Percentiles rank a stretch among this genome's conserved stretches.
phyloP scores from a whole-genome alignment of 2,888 invertebrate species.

The Papilio protenor region DNA sequence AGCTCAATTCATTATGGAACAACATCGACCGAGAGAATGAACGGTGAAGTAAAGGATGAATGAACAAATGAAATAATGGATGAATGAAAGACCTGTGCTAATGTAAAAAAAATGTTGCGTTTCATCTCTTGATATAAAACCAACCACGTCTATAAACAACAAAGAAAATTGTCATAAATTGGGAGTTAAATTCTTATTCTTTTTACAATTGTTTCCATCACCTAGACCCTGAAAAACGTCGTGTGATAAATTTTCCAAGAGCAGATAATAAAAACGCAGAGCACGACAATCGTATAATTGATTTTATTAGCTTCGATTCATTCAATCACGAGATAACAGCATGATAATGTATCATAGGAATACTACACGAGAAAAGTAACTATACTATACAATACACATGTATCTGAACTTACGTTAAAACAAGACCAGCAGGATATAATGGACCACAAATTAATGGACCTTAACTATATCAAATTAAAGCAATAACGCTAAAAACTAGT shows the following conservation, averaged over 20 bases:
- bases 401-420: neutral
- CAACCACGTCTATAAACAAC: too few relatives aligned
- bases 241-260: conserved; percentile 1
- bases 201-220: neutral
- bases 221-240: neutral
- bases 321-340: conserved; percentile 22
- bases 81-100: too few relatives aligned
- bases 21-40: too few relatives aligned
- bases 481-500: too few relatives aligned
- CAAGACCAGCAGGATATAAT: neutral
- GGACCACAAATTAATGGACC: neutral
- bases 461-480: too few relatives aligned
- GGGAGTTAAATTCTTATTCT: neutral
- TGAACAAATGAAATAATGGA: too few relatives aligned
- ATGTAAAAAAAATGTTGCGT: too few relatives aligned
- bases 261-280: neutral
- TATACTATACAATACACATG: too few relatives aligned
- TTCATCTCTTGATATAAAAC: too few relatives aligned
- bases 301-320: conserved; percentile 7
- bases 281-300: conserved; percentile 6
- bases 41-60: too few relatives aligned
- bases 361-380: neutral
- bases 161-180: neutral
- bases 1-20: too few relatives aligned
- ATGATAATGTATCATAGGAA: neutral